Evolutionary conservation across 2,113 vertebrate genomes (phyloP).

Genomic region (Gymnogyps californianus): DNA sequence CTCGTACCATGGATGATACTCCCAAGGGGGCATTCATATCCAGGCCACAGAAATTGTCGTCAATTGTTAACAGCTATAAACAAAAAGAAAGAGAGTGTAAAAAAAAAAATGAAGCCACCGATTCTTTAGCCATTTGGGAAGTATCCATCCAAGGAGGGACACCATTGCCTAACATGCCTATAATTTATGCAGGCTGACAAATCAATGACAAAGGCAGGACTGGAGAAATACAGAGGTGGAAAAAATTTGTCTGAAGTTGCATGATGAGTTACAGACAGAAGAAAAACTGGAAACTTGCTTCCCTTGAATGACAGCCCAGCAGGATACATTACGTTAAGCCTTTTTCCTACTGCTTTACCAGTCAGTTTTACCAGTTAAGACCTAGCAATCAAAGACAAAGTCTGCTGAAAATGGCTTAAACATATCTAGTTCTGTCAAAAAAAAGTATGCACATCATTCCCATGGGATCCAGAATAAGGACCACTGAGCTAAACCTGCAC

Average conservation of each 20-base stretch:
- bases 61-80: slow-evolving; percentile 91
- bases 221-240: neutral
- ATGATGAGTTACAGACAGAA: neutral
- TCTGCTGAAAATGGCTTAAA: neutral
- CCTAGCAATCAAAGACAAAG: neutral
- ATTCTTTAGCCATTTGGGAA: neutral
- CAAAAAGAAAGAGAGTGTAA: neutral
- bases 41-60: slow-evolving; percentile 96
- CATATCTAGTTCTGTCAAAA: neutral
- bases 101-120: neutral
- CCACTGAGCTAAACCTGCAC: neutral
- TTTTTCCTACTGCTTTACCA: slow-evolving; percentile 46
- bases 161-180: neutral
- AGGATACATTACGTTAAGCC: neutral
- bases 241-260: neutral
- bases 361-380: neutral
- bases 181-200: neutral
- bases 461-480: neutral
- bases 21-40: slow-evolving; percentile 98
- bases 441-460: neutral
- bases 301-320: slow-evolving; percentile 10
- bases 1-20: slow-evolving; percentile 93
- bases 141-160: neutral
- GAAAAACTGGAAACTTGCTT: neutral
- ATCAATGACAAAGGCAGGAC: neutral